Conservation (phyloP, 2,888 invertebrate genomes). For the Leptinotarsa haldemani region DNA sequence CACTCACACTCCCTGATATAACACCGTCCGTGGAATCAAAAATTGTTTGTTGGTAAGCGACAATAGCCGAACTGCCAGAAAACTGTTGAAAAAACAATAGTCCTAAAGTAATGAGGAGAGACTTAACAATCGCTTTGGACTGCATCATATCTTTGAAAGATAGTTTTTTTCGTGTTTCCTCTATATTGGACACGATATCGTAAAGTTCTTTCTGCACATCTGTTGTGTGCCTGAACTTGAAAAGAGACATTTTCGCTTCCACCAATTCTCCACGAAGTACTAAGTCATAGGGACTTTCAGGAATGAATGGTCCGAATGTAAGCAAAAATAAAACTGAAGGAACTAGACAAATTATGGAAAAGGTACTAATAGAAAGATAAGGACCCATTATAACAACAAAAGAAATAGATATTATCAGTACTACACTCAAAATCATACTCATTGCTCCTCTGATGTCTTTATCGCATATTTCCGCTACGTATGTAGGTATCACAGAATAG, state of each 20-base stretch:
- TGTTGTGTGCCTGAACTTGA: conserved; percentile 66
- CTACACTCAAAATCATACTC: conserved; percentile 44
- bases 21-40: conserved; percentile 67
- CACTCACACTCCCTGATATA: conserved; percentile 71
- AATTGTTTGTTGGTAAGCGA: conserved; percentile 80
- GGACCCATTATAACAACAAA: conserved; percentile 48
- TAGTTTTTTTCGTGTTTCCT: conserved; percentile 36
- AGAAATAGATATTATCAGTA: conserved; percentile 43
- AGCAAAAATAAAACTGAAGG: conserved; percentile 49
- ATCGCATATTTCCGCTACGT: conserved; percentile 87
- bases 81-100: conserved; percentile 59
- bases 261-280: conserved; percentile 59
- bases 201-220: conserved; percentile 48
- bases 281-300: conserved; percentile 52
- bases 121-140: conserved; percentile 51
- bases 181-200: conserved; percentile 42
- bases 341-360: conserved; percentile 45
- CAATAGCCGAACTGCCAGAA: conserved; percentile 79
- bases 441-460: conserved; percentile 76
- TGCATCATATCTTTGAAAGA: conserved; percentile 37
- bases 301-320: conserved; percentile 47
- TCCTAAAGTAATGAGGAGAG: conserved; percentile 61
- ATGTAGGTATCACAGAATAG: conserved; percentile 83
- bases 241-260: conserved; percentile 75
- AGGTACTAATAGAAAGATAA: conserved; percentile 45